Conservation (phyloP, 92 coral and sea anemone genomes). For the Paramuricea clavata region DNA sequence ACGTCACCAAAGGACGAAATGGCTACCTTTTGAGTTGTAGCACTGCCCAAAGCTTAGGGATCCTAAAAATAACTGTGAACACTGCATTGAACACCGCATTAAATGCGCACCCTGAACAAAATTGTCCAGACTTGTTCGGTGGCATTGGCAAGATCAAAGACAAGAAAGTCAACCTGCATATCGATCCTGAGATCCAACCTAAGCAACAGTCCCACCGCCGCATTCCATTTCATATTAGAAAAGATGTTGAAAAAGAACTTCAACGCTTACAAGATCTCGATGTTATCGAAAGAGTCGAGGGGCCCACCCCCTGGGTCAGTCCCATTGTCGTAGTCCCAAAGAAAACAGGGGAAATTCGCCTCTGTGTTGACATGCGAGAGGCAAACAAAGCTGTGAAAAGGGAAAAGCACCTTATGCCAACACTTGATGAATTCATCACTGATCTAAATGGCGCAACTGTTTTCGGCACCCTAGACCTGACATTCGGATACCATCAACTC, state of each 20-base stretch:
- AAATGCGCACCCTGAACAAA: background rate
- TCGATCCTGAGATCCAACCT: background rate
- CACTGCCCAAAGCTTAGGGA: constrained; percentile 4
- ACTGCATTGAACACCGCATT: background rate
- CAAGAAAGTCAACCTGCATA: constrained; percentile 6
- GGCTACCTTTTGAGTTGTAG: background rate
- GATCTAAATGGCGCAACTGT: background rate
- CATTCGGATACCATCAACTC: background rate
- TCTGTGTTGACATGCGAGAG: background rate
- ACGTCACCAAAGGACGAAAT: background rate
- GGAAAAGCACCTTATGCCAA: background rate
- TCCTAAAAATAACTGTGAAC: background rate
- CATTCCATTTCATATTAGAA: background rate
- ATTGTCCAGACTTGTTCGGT: background rate
- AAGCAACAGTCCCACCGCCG: background rate
- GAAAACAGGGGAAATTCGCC: background rate
- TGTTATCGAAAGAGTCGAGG: background rate
- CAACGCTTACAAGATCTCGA: background rate
- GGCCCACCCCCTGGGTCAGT: background rate
- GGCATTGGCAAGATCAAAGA: constrained; percentile 8
- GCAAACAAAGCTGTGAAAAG: background rate
- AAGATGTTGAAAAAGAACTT: background rate
- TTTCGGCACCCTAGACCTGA: background rate
- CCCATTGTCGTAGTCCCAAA: background rate
- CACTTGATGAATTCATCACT: background rate